phyloP scores from a whole-genome alignment of 2,113 vertebrate species.

The Bubo blakistoni region DNA sequence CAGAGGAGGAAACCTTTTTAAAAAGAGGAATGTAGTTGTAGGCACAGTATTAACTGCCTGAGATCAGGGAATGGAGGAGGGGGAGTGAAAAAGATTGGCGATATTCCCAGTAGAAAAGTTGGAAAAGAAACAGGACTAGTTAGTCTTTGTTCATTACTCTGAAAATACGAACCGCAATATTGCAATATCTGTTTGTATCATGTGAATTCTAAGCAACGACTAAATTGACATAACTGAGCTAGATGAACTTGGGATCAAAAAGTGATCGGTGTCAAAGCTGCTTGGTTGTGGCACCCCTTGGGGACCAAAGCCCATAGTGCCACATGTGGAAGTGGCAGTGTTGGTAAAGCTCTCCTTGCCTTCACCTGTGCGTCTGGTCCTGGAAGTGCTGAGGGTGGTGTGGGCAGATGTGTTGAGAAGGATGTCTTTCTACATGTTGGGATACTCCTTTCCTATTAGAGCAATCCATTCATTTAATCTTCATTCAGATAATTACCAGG shows the following conservation, averaged over 20 bases:
- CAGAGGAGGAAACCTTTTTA: background rate
- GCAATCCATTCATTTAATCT: background rate
- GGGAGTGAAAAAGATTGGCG: background rate
- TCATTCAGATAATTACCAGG: background rate
- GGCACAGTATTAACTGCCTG: conserved; percentile 16
- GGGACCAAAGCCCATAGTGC: background rate
- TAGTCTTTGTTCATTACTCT: background rate
- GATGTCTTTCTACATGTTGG: background rate
- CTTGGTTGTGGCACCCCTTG: background rate
- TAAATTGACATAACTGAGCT: background rate
- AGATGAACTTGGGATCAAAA: background rate
- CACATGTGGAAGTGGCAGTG: background rate
- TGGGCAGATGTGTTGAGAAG: background rate
- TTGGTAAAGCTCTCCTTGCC: background rate
- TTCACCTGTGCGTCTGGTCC: background rate
- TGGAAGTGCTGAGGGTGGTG: background rate
- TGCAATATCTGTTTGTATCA: background rate
- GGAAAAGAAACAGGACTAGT: background rate
- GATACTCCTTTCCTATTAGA: background rate
- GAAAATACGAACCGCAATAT: background rate
- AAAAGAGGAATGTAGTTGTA: background rate
- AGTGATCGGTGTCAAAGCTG: background rate
- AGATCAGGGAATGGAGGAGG: conserved; percentile 5
- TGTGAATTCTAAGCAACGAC: background rate
- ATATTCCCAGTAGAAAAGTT: conserved; percentile 9